Conservation (phyloP, 1,140 invertebrate species). For the Drosophila elegans region DNA sequence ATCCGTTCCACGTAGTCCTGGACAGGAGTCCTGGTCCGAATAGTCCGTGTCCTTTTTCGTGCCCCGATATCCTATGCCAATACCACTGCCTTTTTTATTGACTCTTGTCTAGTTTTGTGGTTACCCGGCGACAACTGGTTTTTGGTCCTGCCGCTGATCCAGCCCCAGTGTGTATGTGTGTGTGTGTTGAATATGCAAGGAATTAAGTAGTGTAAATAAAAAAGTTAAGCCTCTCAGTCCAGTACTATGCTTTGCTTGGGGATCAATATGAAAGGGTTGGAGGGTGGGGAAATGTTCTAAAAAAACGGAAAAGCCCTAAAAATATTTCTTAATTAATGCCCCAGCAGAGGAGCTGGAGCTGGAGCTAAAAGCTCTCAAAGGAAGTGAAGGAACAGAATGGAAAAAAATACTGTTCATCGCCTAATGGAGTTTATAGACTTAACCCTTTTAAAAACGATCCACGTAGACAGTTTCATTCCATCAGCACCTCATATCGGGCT, state of each 20-base stretch:
- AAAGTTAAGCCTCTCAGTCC: conserved; percentile 57
- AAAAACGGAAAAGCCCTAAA: conserved; percentile 22
- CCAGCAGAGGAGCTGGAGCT: neutral
- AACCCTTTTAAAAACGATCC: conserved; percentile 22
- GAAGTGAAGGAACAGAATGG: neutral
- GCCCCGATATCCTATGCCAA: conserved; percentile 59
- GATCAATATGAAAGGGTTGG: conserved; percentile 22
- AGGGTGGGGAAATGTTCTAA: neutral
- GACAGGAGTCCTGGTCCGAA: conserved; percentile 17
- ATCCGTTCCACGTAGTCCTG: conserved; percentile 52
- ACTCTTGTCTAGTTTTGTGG: conserved; percentile 72
- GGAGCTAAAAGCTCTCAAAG: conserved; percentile 3
- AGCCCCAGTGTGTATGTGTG: conserved; percentile 6
- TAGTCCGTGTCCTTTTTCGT: neutral
- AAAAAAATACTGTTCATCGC: neutral
- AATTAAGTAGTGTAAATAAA: conserved; percentile 71
- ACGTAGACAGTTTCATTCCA: conserved; percentile 29
- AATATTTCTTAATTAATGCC: conserved; percentile 75
- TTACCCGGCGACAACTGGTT: conserved; percentile 74
- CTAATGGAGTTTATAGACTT: conserved; percentile 4
- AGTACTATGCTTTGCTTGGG: conserved; percentile 6
- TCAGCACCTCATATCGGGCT: conserved; percentile 38
- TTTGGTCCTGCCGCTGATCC: conserved; percentile 22
- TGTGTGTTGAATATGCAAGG: conserved; percentile 59
- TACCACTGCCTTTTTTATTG: conserved; percentile 50